Base-by-base conservation (phyloP, 1,140 invertebrate species). In the Atta colombica region DNA sequence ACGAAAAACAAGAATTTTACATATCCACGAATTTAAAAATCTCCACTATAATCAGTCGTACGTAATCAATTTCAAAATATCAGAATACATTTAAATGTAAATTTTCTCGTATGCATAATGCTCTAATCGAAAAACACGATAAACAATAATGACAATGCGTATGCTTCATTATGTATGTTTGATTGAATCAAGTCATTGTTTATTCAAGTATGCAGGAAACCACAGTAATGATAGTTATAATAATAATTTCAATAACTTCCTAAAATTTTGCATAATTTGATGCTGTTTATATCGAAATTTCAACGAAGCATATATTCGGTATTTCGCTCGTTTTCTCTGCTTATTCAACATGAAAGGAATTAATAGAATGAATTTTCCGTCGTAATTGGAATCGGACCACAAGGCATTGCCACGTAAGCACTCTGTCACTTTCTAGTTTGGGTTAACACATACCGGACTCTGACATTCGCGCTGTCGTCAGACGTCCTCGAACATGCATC, bases 371-470 rank as follows among this genome's bases (percentile, higher is more conserved):
- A 55, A 69, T 58, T 31, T 60, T 55, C 72, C 51, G 49, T 88
- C 28, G 21, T 86, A 72, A 90, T 89, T 89, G 71, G 77, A 90
- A 90, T 89, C 87, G 71, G 77, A 90, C 39, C 69, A 55, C 84
- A 35, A 82, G 58, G 14, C 49, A 58, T 31, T 65, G 84, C 72
- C 53, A 74, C 58, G 85, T 74, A 89, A 90, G 77, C 88, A 65
- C 31, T 77, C 51, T 55, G 58, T 58, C 72, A 21, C 31, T 31
- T 72, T 77, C 68, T 12, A 28, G 58, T 60, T 51, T 60, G 28
- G 39, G 45, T 49, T 89, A 80, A 89, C 77, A 78, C 12, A 88
- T 66, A 86, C 18, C 65, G 75, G 21, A 51, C 35, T n/a, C 45
- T 60, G 69, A 68, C 51, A 28, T 69, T 75, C 81, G 51, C 60